phyloP scores from a whole-genome alignment of 2,797 vertebrate species.

The Trichosurus vulpecula region DNA sequence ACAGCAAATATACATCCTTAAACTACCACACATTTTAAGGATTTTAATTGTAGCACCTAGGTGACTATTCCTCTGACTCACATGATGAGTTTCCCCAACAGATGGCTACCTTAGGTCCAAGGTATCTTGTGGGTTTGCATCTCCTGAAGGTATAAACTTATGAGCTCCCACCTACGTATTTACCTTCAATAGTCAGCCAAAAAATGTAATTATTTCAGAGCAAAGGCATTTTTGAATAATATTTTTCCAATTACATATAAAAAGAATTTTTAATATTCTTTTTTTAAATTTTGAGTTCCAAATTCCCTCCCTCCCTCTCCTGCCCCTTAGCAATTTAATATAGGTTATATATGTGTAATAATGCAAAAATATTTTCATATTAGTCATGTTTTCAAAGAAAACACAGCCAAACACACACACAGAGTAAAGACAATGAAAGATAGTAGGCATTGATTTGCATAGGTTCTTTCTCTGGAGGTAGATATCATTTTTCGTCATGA shows the following conservation, averaged over 20 bases:
- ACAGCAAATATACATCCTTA: conserved; percentile 32
- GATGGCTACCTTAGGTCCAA: not conserved
- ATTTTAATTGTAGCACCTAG: not conserved
- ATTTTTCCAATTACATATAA: not conserved
- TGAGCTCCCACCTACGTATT: not conserved
- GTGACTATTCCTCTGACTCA: not conserved
- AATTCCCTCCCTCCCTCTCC: not conserved
- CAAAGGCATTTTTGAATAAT: not conserved
- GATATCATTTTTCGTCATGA: not conserved
- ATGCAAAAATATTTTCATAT: not conserved
- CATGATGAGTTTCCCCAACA: not conserved
- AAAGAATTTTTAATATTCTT: not conserved
- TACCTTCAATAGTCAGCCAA: not conserved
- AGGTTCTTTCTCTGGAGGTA: not conserved
- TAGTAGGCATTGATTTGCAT: not conserved
- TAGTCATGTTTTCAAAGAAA: not conserved
- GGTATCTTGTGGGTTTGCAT: not conserved
- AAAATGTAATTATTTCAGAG: not conserved
- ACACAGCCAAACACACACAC: not conserved
- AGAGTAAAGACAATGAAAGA: not conserved
- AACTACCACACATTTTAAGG: conserved; percentile 19
- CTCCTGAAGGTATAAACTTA: not conserved
- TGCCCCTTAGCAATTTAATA: not conserved
- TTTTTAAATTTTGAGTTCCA: not conserved
- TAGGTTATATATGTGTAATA: not conserved